A percentile compares a stretch with the other conserved stretches of the same genome.
Evolutionary conservation across 2,888 invertebrate genomes (phyloP).

Genomic region (Ypsolopha scabrella): DNA sequence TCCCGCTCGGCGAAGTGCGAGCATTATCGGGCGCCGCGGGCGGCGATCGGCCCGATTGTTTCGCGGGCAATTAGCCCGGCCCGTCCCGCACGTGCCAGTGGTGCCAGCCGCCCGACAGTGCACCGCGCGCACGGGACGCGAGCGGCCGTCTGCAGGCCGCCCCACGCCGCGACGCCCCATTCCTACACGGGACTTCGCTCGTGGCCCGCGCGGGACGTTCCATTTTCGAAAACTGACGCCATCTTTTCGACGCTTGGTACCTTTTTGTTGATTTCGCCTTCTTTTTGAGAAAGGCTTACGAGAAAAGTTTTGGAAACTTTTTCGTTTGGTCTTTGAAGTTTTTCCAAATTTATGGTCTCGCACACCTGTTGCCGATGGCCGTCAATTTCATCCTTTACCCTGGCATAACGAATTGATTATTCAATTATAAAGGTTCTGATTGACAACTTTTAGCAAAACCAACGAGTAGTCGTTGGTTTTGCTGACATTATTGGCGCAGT

Average conservation of each 20-base stretch:
- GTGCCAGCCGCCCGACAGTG: conserved; percentile 39
- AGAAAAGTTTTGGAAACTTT: not conserved
- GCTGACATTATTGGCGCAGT: too few relatives aligned
- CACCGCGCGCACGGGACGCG: conserved; percentile 59
- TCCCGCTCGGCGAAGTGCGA: conserved; percentile 23
- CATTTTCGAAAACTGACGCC: not conserved
- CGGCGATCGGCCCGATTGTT: conserved; percentile 40
- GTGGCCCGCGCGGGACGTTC: conserved; percentile 4
- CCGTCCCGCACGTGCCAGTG: conserved; percentile 11
- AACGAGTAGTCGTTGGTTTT: too few relatives aligned
- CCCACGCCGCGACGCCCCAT: conserved; percentile 9
- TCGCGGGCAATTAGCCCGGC: conserved; percentile 64
- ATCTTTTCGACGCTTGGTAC: conserved; percentile 7
- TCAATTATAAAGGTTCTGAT: too few relatives aligned
- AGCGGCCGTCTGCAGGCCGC: conserved; percentile 40
- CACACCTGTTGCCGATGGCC: not conserved
- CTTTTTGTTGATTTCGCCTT: conserved; percentile 7
- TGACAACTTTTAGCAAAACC: too few relatives aligned
- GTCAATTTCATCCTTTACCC: conserved; percentile 7
- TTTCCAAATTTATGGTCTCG: not conserved
- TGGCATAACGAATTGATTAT: not conserved
- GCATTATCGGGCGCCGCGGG: conserved; percentile 28
- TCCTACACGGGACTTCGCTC: not conserved
- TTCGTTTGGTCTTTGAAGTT: not conserved
- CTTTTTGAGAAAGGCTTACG: not conserved